Evolutionary conservation across 2,888 invertebrate genomes (phyloP).

Genomic region (Hydriomena furcata): DNA sequence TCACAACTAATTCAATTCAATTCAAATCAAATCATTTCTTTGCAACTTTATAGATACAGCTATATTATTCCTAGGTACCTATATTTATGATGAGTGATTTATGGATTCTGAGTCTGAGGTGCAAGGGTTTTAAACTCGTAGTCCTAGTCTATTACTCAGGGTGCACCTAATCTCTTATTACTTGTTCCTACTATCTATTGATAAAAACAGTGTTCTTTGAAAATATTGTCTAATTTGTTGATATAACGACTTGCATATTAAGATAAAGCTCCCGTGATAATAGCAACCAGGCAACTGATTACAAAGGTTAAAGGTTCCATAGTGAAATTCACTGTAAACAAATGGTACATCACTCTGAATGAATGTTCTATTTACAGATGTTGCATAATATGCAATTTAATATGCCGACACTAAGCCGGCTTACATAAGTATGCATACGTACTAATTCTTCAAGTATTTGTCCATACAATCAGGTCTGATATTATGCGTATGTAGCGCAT

Average conservation of each 20-base stretch:
- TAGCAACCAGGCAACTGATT: slow-evolving; percentile 24
- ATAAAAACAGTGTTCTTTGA: too few species aligned
- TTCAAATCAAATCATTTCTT: too few species aligned
- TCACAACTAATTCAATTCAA: too few species aligned
- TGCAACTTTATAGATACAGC: too few species aligned
- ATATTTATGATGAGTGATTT: too few species aligned
- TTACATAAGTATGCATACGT: slow-evolving; percentile 73
- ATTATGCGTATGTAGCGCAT: slow-evolving; percentile 97
- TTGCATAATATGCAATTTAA: slow-evolving; percentile 65
- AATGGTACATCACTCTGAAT: slow-evolving; percentile 20
- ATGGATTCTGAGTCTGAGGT: too few species aligned
- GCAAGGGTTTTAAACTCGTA: too few species aligned
- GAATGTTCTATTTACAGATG: slow-evolving; percentile 62
- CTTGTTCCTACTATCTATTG: too few species aligned
- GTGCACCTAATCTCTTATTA: too few species aligned
- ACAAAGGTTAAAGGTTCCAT: slow-evolving; percentile 47
- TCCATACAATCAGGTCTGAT: slow-evolving; percentile 94
- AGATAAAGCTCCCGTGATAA: slow-evolving; percentile 10
- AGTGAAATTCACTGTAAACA: slow-evolving; percentile 48
- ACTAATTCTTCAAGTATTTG: slow-evolving; percentile 96
- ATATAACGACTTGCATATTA: background rate
- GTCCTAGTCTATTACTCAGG: too few species aligned
- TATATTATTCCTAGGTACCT: too few species aligned
- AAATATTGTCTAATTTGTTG: too few species aligned
- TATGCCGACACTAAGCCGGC: slow-evolving; percentile 34